Evolutionary conservation across 2,797 vertebrate genomes (phyloP).

Genomic region (Oreochromis mossambicus): DNA sequence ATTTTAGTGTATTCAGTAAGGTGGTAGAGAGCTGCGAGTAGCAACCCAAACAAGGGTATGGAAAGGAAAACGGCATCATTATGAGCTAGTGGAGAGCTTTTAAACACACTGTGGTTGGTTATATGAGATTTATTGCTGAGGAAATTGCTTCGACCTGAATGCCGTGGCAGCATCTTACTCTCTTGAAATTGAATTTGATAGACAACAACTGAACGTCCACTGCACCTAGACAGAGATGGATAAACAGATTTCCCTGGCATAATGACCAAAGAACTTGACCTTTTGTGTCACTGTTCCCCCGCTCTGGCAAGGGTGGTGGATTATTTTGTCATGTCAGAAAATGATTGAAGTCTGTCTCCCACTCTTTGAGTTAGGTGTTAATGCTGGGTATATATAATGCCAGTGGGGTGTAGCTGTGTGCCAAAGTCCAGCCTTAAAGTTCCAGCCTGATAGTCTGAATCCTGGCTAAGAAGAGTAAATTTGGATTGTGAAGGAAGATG

Average conservation of each 20-base stretch:
- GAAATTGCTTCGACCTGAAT: conserved; percentile 70
- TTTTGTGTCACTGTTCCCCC: conserved; percentile 29
- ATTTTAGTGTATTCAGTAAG: conserved; percentile 25
- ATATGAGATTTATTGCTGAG: conserved; percentile 70
- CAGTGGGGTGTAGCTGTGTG: background rate
- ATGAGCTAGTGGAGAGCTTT: conserved; percentile 64
- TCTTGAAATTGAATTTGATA: conserved; percentile 74
- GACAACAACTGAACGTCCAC: conserved; percentile 60
- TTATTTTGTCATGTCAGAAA: conserved; percentile 43
- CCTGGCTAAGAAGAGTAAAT: background rate
- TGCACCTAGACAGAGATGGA: conserved; percentile 52
- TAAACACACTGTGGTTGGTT: conserved; percentile 56
- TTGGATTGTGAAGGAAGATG: background rate
- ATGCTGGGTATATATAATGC: background rate
- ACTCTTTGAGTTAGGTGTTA: background rate
- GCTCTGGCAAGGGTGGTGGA: background rate
- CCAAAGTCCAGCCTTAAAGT: background rate
- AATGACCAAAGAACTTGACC: conserved; percentile 60
- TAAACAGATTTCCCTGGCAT: conserved; percentile 64
- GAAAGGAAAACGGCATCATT: conserved; percentile 52
- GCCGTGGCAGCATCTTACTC: conserved; percentile 55
- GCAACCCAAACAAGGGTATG: conserved; percentile 34
- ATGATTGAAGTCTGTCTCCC: conserved; percentile 23
- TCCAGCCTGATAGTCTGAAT: background rate
- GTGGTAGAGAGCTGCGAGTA: conserved; percentile 15